Conservation (phyloP, 30 jellyfish, hydroid and myxozoan genomes). For the Aurelia aurita region DNA sequence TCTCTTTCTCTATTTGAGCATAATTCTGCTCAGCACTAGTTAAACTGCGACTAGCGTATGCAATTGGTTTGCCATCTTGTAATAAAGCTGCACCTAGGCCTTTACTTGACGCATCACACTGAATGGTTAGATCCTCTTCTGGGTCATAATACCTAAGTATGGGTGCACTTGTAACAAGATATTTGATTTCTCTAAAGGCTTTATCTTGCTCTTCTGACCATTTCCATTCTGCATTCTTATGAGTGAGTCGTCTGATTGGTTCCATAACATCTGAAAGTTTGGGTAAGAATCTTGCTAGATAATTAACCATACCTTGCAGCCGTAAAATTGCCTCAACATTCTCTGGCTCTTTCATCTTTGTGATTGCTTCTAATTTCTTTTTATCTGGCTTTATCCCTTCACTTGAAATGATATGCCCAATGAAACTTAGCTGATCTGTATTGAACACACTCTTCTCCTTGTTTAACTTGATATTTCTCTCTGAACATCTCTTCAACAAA, state of each 20-base stretch:
- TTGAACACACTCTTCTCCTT: constrained; percentile 8
- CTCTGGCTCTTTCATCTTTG: constrained; percentile 42
- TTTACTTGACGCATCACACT: constrained; percentile 37
- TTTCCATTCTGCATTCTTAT: background rate
- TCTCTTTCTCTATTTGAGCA: constrained; percentile 39
- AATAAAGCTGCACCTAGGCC: constrained; percentile 44
- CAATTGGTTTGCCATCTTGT: constrained; percentile 51
- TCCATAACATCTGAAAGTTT: background rate
- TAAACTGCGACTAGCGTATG: constrained; percentile 20
- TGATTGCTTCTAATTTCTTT: constrained; percentile 42
- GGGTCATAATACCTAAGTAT: constrained; percentile 1
- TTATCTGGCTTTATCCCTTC: constrained; percentile 32
- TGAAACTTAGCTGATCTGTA: constrained; percentile 17
- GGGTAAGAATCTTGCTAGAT: background rate
- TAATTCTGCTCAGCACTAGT: constrained; percentile 28
- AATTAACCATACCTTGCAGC: constrained; percentile 18
- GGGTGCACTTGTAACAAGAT: constrained; percentile 9
- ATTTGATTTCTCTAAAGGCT: background rate
- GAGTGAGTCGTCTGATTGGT: background rate
- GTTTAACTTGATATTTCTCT: constrained; percentile 24
- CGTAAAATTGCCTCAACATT: constrained; percentile 17
- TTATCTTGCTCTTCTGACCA: constrained; percentile 10
- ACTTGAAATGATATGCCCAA: constrained; percentile 25
- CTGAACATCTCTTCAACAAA: constrained; percentile 12
- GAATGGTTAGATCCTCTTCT: constrained; percentile 16